A percentile compares a stretch with the other conserved stretches of the same genome.
phyloP scores from a whole-genome alignment of 2,113 vertebrate genomes.

The Vombatus ursinus region DNA sequence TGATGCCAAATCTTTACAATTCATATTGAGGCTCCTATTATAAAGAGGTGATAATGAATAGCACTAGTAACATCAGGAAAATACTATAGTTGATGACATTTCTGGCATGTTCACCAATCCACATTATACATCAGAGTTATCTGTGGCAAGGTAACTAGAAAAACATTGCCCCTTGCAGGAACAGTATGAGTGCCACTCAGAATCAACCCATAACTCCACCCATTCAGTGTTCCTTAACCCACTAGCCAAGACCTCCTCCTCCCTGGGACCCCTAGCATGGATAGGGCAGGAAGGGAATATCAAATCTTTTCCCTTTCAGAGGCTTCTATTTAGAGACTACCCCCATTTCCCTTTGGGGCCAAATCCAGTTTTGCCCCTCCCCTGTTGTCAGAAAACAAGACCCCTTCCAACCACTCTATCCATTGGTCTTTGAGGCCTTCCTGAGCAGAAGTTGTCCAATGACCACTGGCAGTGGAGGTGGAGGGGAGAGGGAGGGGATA shows the following conservation, averaged over 20 bases:
- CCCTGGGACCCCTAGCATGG: not conserved
- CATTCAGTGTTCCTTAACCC: not conserved
- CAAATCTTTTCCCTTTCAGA: not conserved
- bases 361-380: not conserved
- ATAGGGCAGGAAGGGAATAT: not conserved
- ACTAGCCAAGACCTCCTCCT: not conserved
- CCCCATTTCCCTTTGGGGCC: not conserved
- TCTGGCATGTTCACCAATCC: not conserved
- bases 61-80: not conserved
- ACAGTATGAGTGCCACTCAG: not conserved
- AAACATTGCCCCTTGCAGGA: not conserved
- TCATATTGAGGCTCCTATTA: not conserved
- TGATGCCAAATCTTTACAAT: not conserved
- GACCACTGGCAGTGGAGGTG: not conserved
- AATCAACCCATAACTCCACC: not conserved
- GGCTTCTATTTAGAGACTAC: too few relatives aligned
- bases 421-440: not conserved
- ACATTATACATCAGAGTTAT: not conserved
- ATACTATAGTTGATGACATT: not conserved
- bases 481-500: not conserved
- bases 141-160: not conserved
- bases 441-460: not conserved
- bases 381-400: not conserved
- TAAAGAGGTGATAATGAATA: not conserved
- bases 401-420: too few relatives aligned